Conservation (phyloP, 2,797 vertebrate genomes). For the Morelia viridis region DNA sequence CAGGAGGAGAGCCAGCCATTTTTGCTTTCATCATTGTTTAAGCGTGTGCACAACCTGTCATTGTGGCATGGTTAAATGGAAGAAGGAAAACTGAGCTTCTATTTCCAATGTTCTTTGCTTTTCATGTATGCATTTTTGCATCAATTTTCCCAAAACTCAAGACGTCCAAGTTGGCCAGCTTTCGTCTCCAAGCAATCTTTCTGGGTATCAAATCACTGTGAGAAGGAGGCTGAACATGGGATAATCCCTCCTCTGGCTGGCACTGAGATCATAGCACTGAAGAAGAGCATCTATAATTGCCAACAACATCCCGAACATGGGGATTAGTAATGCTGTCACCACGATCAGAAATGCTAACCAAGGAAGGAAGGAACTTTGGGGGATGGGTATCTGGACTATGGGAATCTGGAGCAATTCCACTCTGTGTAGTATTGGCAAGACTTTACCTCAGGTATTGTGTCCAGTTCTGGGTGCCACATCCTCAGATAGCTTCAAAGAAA, state of each 20-base stretch:
- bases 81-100: background rate
- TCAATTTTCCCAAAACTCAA: background rate
- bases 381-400: background rate
- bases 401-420: background rate
- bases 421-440: background rate
- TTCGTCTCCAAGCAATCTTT: background rate
- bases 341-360: background rate
- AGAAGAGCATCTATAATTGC: background rate
- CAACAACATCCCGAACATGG: background rate
- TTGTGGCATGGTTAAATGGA: background rate
- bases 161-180: background rate
- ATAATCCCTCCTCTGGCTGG: background rate
- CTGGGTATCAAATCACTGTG: background rate
- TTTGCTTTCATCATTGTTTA: slow-evolving; percentile 7
- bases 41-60: background rate
- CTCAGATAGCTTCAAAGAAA: too few relatives aligned
- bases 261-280: background rate
- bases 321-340: background rate
- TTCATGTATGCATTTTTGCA: background rate
- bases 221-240: too few relatives aligned
- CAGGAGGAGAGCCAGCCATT: slow-evolving; percentile 15
- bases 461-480: too few relatives aligned
- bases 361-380: background rate
- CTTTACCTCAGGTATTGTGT: background rate
- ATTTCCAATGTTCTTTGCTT: background rate